phyloP scores from a whole-genome alignment of 2,113 vertebrate species.

The Okapia johnstoni region DNA sequence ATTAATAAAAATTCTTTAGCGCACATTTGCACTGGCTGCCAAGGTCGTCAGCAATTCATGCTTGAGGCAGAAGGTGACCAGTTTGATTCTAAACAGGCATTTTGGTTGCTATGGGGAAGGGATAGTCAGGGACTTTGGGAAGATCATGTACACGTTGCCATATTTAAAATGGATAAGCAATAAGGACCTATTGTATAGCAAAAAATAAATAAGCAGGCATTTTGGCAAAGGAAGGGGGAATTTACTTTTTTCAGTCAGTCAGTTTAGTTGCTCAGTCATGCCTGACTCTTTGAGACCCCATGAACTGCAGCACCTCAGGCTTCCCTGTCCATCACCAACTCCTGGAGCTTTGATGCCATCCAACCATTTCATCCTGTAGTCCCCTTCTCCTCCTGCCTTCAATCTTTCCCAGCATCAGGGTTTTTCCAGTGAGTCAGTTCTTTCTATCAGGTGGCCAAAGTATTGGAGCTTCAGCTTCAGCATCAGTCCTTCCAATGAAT shows the following conservation, averaged over 20 bases:
- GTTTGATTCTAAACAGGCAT: conserved; percentile 19
- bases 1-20: neutral
- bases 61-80: conserved; percentile 20
- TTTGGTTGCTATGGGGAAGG: neutral
- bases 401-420: neutral
- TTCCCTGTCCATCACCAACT: neutral
- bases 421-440: neutral
- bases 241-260: neutral
- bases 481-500: neutral
- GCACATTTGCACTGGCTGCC: neutral
- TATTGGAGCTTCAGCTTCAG: neutral
- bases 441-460: neutral
- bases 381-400: neutral
- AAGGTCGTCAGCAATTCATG: neutral
- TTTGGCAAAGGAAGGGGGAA: conserved; percentile 23
- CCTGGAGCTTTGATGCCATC: neutral
- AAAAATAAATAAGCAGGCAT: neutral
- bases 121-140: neutral
- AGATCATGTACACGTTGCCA: neutral
- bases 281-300: neutral
- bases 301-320: neutral
- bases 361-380: neutral
- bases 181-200: neutral
- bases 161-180: neutral
- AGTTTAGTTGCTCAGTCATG: neutral